Evolutionary conservation across 1,140 invertebrate genomes (phyloP).

Genomic region (Ylistrum balloti): DNA sequence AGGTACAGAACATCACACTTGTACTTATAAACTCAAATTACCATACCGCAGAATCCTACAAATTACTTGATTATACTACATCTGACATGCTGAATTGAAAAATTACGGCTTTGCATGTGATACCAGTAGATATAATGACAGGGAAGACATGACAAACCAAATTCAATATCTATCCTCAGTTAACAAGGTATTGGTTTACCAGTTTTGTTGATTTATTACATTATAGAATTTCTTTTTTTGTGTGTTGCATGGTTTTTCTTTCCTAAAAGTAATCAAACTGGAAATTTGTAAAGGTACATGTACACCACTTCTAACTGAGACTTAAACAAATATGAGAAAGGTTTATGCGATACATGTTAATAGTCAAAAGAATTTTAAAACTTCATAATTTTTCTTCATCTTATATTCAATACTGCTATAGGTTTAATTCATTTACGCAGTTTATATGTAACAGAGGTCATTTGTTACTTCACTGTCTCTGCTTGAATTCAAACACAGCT

Average conservation of each 20-base stretch:
- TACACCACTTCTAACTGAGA: neutral
- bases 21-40: slow-evolving; percentile 2
- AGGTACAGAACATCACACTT: neutral
- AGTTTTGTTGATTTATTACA: neutral
- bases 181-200: neutral
- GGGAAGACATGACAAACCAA: neutral
- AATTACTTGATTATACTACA: neutral
- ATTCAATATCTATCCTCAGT: neutral
- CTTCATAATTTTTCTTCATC: too few species aligned
- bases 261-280: neutral
- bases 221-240: neutral
- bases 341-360: too few species aligned
- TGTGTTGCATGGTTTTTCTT: neutral
- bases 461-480: too few species aligned
- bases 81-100: neutral
- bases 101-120: neutral
- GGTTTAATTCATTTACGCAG: too few species aligned
- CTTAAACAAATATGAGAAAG: too few species aligned
- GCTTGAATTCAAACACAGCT: too few species aligned
- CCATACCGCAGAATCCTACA: neutral
- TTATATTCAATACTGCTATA: too few species aligned
- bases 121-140: neutral
- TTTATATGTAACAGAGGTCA: too few species aligned
- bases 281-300: neutral
- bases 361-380: too few species aligned